A percentile compares a stretch with the other conserved stretches of the same genome.
Evolutionary conservation across 2,888 invertebrate species (phyloP).

Genomic region (Ectemnius continuus): DNA sequence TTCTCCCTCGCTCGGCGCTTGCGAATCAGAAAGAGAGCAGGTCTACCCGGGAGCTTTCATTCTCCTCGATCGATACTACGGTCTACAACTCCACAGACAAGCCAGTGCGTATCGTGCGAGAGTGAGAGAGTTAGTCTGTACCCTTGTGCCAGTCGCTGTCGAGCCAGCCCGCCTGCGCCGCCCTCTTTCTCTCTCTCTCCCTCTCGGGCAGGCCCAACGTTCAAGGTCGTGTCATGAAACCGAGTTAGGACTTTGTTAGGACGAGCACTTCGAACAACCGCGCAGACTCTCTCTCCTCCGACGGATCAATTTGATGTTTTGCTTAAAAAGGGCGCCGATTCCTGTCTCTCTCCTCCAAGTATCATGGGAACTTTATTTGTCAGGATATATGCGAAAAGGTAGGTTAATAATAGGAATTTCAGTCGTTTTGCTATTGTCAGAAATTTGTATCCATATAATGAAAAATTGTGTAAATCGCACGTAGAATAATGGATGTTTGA

Average conservation of each 20-base stretch:
- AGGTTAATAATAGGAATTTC: too few relatives aligned
- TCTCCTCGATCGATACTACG: constrained; percentile 51
- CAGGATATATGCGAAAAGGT: too few relatives aligned
- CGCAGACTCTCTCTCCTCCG: constrained; percentile 10
- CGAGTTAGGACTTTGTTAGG: constrained; percentile 27
- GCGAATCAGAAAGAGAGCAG: too few relatives aligned
- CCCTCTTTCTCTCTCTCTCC: constrained; percentile 14
- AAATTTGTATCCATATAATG: too few relatives aligned
- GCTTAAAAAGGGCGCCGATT: not conserved
- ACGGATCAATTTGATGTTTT: not conserved
- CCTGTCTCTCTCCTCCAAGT: too few relatives aligned
- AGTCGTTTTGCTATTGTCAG: too few relatives aligned
- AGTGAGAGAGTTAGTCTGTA: not conserved
- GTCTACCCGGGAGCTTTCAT: constrained; percentile 15
- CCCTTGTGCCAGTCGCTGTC: constrained; percentile 33
- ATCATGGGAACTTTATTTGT: too few relatives aligned
- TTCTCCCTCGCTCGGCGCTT: too few relatives aligned
- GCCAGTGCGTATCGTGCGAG: not conserved
- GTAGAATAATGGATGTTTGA: too few relatives aligned
- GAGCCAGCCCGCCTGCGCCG: not conserved
- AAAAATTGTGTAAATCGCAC: too few relatives aligned
- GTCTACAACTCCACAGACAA: constrained; percentile 10
- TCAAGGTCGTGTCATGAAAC: constrained; percentile 48
- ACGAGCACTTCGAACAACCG: constrained; percentile 26
- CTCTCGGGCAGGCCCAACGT: constrained; percentile 26